Evolutionary conservation across 2,113 vertebrate species (phyloP).

Genomic region (Nyctereutes procyonoides): DNA sequence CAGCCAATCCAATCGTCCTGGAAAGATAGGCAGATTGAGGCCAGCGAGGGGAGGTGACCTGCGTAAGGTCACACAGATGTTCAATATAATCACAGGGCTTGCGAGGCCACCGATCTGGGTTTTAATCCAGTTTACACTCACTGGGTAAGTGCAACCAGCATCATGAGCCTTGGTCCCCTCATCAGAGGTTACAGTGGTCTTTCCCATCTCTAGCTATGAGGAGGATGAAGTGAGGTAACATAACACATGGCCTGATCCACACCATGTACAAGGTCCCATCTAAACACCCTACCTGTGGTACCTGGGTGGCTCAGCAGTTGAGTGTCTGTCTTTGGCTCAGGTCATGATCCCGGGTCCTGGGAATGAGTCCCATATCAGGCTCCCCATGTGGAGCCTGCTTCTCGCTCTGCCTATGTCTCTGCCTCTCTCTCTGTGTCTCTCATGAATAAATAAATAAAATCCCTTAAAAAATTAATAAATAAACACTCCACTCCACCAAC

Average conservation of each 20-base stretch:
- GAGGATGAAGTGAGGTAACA: not conserved
- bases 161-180: not conserved
- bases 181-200: not conserved
- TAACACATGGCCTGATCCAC: not conserved
- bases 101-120: not conserved
- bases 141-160: not conserved
- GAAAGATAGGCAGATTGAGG: not conserved
- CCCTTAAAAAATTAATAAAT: no score
- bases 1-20: not conserved
- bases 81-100: not conserved
- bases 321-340: no score
- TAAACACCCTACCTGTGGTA: not conserved
- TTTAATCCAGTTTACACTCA: not conserved
- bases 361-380: no score
- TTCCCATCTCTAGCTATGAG: not conserved
- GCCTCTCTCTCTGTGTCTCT: no score
- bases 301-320: no score
- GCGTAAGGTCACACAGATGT: not conserved
- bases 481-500: not conserved
- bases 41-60: not conserved
- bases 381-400: no score
- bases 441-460: no score
- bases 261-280: rapidly evolving
- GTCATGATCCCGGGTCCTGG: no score
- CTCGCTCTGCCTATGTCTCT: no score